Evolutionary conservation across 30 jellyfish, hydroid and myxozoan species (phyloP).

Genomic region (Aurelia coerulea): DNA sequence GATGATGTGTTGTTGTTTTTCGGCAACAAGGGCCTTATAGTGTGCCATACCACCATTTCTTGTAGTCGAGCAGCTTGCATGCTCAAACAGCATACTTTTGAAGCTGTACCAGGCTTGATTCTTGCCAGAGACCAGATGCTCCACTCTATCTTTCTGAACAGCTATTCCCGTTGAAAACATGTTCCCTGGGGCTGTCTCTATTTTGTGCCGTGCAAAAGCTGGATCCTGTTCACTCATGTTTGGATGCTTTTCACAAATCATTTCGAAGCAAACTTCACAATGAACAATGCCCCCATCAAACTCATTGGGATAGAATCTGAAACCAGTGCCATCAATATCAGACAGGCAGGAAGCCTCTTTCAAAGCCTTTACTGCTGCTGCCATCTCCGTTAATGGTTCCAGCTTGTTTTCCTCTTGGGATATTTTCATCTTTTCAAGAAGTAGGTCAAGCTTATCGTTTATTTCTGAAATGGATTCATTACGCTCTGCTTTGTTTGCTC

Average conservation of each 20-base stretch:
- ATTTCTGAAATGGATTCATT: slow-evolving; percentile 21
- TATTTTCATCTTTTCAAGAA: slow-evolving; percentile 33
- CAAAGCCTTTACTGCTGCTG: slow-evolving; percentile 35
- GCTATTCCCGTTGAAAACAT: slow-evolving; percentile 37
- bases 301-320: slow-evolving; percentile 46
- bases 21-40: slow-evolving; percentile 49
- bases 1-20: slow-evolving; percentile 32
- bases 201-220: slow-evolving; percentile 34
- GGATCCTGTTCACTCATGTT: slow-evolving; percentile 22
- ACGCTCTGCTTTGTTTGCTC: not conserved
- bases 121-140: slow-evolving; percentile 41
- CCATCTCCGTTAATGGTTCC: slow-evolving; percentile 29
- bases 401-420: slow-evolving; percentile 38
- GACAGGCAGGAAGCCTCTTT: slow-evolving; percentile 44
- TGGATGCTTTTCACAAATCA: slow-evolving; percentile 58
- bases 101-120: slow-evolving; percentile 51
- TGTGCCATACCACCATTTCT: slow-evolving; percentile 50
- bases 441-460: not conserved
- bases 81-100: slow-evolving; percentile 45
- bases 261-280: slow-evolving; percentile 47
- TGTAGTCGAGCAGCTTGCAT: slow-evolving; percentile 51
- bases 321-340: slow-evolving; percentile 54
- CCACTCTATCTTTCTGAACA: slow-evolving; percentile 31
- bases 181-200: slow-evolving; percentile 43
- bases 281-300: slow-evolving; percentile 57